phyloP scores from a whole-genome alignment of 2,113 vertebrate species.

The Chaenocephalus aceratus region DNA sequence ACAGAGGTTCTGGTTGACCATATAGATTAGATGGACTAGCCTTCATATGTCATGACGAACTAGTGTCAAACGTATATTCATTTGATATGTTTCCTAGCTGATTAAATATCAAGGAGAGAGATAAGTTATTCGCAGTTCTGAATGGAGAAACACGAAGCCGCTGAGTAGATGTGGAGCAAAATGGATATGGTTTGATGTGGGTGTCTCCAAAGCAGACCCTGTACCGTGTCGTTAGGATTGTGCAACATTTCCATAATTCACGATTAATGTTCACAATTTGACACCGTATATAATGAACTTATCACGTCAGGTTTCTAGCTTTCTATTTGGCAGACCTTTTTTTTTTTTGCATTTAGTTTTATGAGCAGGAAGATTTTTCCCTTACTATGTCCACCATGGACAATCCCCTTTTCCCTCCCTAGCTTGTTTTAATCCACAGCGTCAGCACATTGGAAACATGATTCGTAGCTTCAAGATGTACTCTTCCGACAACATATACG shows the following conservation, averaged over 20 bases:
- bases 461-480: neutral
- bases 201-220: constrained; percentile 69
- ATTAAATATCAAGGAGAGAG: no score
- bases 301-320: neutral
- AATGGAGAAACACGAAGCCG: constrained; percentile 22
- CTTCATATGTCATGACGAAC: constrained; percentile 39
- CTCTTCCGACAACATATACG: neutral
- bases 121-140: neutral
- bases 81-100: constrained; percentile 3
- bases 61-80: constrained; percentile 11
- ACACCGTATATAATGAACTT: neutral
- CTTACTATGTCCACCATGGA: constrained; percentile 47
- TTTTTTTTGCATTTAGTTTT: constrained; percentile 2
- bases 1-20: constrained; percentile 64
- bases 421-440: constrained; percentile 52
- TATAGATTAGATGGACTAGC: constrained; percentile 48
- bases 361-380: constrained; percentile 15
- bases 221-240: constrained; percentile 23
- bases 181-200: constrained; percentile 69
- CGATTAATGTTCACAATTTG: neutral
- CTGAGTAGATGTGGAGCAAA: constrained; percentile 46
- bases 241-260: neutral
- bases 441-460: constrained; percentile 42
- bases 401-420: constrained; percentile 54
- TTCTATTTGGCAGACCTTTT: neutral